phyloP scores from a whole-genome alignment of 2,888 invertebrate species.

The Oasisia sp. region DNA sequence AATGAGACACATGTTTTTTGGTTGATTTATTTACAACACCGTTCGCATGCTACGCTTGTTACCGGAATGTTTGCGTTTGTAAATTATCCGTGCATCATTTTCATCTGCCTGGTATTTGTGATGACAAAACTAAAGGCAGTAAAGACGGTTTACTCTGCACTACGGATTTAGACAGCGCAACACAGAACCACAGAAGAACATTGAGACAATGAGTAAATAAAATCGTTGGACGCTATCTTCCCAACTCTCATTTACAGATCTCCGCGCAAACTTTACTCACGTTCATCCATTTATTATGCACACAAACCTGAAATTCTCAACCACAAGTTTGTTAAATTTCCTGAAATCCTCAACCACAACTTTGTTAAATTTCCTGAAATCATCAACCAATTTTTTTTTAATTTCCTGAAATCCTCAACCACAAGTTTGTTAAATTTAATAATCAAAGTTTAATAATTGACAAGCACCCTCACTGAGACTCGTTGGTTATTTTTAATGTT shows the following conservation, averaged over 20 bases:
- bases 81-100: not conserved
- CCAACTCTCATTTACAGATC: not conserved
- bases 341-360: no score
- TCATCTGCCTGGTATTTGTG: not conserved
- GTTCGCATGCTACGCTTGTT: not conserved
- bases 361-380: no score
- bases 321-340: no score
- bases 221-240: not conserved
- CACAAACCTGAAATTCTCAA: no score
- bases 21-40: not conserved
- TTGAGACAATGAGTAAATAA: not conserved
- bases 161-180: not conserved
- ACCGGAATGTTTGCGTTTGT: not conserved
- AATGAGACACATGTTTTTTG: not conserved
- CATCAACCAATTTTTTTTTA: no score
- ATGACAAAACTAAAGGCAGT: not conserved
- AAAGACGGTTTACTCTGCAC: not conserved
- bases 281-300: no score
- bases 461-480: no score
- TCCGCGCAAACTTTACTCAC: no score
- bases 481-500: no score
- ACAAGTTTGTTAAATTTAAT: no score
- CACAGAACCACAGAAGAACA: not conserved
- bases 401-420: no score
- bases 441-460: no score